Evolutionary conservation across 2,797 vertebrate genomes (phyloP), one percentile per base, ranked within the genome.

Genomic region (Xenopus petersii): DNA sequence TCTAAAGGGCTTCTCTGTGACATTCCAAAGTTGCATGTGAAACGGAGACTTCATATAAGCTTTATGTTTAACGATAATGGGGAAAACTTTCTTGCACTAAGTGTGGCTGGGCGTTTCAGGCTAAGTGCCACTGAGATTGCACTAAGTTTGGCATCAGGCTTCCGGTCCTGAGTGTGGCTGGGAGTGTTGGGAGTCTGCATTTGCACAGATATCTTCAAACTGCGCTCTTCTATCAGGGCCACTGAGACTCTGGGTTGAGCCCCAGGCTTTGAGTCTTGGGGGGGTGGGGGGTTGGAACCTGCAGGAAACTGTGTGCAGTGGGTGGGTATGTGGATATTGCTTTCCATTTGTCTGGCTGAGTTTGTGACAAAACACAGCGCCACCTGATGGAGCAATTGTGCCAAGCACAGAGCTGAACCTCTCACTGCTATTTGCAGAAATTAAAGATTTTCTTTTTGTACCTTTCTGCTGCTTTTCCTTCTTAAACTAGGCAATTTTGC

Each of bases 321-420:
- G 48, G 33, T 12, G 24, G 46, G 58, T 16, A 5, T 2, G 12
- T 51, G 47, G 17, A n/a, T 64, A 64, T 24, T 64, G 49, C 64
- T 71, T 73, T 78, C 76, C 76, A 78, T 69, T 58, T 26, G 66
- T n/a, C 47, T 55, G 1, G 65, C 70, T 77, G 61, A 30, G 21
- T 21, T 21, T 65, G 51, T 61, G 75, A 67, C 70, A 58, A 21
- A 63, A 58, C 33, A 67, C 65, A 73, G 66, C 26, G 26, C 71
- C 76, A 70, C 71, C 66, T 73, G 60, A 51, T 73, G 71, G 76
- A 64, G 51, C 36, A 13, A 70, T 58, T 54, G 76, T 73, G 76
- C 76, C 76, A 78, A 78, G 71, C 71, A 69, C 66, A 69, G 42
- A 69, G 26, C 26, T 30, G 26, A 30, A 21, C 65, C 56, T 62